phyloP scores from a whole-genome alignment of 1,140 invertebrate genomes.

The Eubasilissa regina region DNA sequence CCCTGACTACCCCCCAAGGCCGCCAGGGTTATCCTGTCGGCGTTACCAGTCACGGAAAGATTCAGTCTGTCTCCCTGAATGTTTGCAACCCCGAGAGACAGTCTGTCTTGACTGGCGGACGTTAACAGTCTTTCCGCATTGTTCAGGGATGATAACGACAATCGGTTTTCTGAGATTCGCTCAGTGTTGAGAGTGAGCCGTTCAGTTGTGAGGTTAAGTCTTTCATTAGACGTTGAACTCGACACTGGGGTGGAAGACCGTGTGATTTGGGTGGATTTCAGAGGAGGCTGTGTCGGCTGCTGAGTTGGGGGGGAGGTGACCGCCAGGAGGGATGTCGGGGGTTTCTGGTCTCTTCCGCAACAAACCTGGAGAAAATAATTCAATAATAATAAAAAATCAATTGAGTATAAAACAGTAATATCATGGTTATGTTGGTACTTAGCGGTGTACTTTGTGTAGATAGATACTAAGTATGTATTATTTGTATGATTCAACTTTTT shows the following conservation, averaged over 20 bases:
- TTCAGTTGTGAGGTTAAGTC: slow-evolving; percentile 59
- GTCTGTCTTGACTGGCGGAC: slow-evolving; percentile 57
- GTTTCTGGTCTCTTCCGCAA: slow-evolving; percentile 69
- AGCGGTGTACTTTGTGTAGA: too few species aligned
- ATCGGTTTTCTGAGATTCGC: slow-evolving; percentile 58
- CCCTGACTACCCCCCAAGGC: slow-evolving; percentile 68
- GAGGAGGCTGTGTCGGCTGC: slow-evolving; percentile 51
- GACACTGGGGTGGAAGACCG: slow-evolving; percentile 57
- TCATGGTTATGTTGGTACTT: too few species aligned
- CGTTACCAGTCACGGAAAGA: slow-evolving; percentile 33
- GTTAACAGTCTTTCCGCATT: slow-evolving; percentile 65
- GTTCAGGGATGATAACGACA: slow-evolving; percentile 65
- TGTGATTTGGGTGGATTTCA: slow-evolving; percentile 50
- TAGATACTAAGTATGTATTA: too few species aligned
- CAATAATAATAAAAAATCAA: slow-evolving; percentile 31
- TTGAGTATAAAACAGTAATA: not conserved
- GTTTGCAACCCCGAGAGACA: slow-evolving; percentile 38
- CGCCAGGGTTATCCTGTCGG: slow-evolving; percentile 64
- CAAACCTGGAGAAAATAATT: slow-evolving; percentile 68
- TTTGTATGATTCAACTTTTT: too few species aligned
- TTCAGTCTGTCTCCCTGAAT: slow-evolving; percentile 60
- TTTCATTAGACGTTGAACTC: slow-evolving; percentile 55
- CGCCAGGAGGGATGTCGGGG: slow-evolving; percentile 65
- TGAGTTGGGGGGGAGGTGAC: slow-evolving; percentile 65
- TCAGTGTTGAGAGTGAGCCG: slow-evolving; percentile 64